Percentiles rank a stretch among this genome's conserved stretches.
phyloP scores from a whole-genome alignment of 2,888 invertebrate species.

The Nudaria mundana region DNA sequence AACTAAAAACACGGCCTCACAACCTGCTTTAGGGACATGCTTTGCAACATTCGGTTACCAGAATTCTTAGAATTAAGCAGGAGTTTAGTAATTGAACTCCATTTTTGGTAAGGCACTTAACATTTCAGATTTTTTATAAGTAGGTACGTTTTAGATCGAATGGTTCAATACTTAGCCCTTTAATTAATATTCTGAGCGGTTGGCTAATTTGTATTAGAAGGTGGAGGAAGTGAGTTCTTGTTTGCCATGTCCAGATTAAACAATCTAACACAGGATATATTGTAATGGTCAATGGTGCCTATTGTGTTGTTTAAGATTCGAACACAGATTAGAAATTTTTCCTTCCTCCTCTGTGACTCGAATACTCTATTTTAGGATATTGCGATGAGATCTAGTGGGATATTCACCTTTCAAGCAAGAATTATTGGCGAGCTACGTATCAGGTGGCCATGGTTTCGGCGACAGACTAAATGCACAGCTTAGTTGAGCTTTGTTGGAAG shows the following conservation, averaged over 20 bases:
- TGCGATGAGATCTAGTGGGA: too few relatives aligned
- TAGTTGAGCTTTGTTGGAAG: too few relatives aligned
- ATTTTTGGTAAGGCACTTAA: too few relatives aligned
- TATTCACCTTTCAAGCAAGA: too few relatives aligned
- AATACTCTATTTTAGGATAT: too few relatives aligned
- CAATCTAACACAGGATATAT: constrained; percentile 37
- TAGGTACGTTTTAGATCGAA: constrained; percentile 10
- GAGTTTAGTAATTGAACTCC: not conserved
- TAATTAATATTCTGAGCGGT: constrained; percentile 66
- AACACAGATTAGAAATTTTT: too few relatives aligned
- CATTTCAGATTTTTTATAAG: too few relatives aligned
- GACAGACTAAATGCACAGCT: too few relatives aligned
- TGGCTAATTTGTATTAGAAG: constrained; percentile 67
- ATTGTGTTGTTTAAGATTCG: not conserved
- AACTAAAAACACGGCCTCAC: constrained; percentile 18
- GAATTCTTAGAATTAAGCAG: not conserved
- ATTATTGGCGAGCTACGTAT: too few relatives aligned
- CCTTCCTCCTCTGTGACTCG: too few relatives aligned
- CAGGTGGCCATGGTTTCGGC: too few relatives aligned
- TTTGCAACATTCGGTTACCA: constrained; percentile 6
- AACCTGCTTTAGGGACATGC: constrained; percentile 26
- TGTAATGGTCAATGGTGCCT: constrained; percentile 10
- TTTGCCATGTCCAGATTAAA: constrained; percentile 54
- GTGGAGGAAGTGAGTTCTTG: constrained; percentile 65
- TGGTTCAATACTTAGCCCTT: constrained; percentile 22